Percentiles rank a stretch among this genome's conserved stretches.
Conservation (phyloP, 1,140 invertebrate genomes). For the Mylabris phalerata region DNA sequence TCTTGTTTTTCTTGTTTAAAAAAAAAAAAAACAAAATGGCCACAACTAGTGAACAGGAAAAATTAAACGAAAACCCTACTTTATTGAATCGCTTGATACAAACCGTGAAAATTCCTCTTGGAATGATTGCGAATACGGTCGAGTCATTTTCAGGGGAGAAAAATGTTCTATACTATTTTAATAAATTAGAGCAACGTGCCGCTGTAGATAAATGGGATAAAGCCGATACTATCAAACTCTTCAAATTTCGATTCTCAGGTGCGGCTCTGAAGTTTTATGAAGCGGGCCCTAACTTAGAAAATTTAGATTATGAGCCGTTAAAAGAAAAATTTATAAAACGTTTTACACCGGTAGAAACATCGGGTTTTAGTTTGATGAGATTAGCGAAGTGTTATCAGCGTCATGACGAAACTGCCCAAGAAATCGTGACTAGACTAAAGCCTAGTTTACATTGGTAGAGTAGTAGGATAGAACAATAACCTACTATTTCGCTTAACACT, state of each 20-base stretch:
- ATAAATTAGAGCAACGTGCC: background rate
- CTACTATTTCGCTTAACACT: too few species aligned
- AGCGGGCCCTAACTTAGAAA: background rate
- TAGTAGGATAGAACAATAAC: too few species aligned
- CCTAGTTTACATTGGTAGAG: too few species aligned
- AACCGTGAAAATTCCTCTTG: background rate
- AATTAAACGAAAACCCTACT: too few species aligned
- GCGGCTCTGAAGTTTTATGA: background rate
- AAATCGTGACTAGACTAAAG: background rate
- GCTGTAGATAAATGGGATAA: background rate
- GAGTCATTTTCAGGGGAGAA: background rate
- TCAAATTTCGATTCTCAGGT: background rate
- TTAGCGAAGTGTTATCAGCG: background rate
- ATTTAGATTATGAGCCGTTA: background rate
- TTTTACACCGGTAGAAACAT: background rate
- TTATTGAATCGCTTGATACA: too few species aligned
- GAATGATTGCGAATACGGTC: background rate
- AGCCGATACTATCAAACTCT: background rate
- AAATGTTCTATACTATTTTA: background rate
- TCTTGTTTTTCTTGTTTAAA: too few species aligned
- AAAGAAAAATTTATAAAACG: background rate
- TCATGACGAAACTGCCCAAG: background rate
- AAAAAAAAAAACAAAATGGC: too few species aligned
- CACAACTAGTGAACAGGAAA: too few species aligned
- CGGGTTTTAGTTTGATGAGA: background rate